Evolutionary conservation across 2,113 vertebrate genomes (phyloP).

Genomic region (Apeltes quadracus): DNA sequence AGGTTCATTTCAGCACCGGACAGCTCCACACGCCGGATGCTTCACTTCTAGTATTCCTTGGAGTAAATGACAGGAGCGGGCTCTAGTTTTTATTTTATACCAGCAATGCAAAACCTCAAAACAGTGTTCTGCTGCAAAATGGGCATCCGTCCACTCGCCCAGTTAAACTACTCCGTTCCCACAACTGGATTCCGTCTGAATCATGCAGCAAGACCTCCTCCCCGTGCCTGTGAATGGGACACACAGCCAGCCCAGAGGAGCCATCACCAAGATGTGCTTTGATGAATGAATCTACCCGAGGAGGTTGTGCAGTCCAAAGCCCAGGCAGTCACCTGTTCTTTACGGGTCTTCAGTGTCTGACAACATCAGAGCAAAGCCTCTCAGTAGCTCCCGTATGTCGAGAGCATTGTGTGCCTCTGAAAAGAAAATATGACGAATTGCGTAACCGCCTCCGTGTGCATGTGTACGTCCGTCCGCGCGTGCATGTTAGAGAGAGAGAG

Average conservation of each 20-base stretch:
- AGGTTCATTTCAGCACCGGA: conserved; percentile 36
- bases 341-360: conserved; percentile 20
- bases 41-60: not conserved
- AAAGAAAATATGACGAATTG: conserved; percentile 72
- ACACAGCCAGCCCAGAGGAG: conserved; percentile 50
- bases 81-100: conserved; percentile 24
- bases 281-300: conserved; percentile 73
- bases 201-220: conserved; percentile 38
- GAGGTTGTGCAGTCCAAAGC: conserved; percentile 29
- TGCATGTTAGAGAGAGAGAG: conserved; percentile 19
- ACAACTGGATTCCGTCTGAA: conserved; percentile 35
- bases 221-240: conserved; percentile 62
- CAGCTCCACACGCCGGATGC: not conserved
- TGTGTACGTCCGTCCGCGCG: conserved; percentile 26
- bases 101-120: conserved; percentile 28
- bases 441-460: conserved; percentile 65
- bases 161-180: conserved; percentile 40
- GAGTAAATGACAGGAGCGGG: not conserved
- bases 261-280: conserved; percentile 65
- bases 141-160: conserved; percentile 37
- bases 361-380: conserved; percentile 19
- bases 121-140: conserved; percentile 34
- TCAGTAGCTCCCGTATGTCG: conserved; percentile 30
- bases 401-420: conserved; percentile 47
- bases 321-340: conserved; percentile 42